Percentiles rank a stretch among this genome's conserved stretches.
Evolutionary conservation across 2,113 vertebrate species (phyloP).

Genomic region (Cygnus atratus): DNA sequence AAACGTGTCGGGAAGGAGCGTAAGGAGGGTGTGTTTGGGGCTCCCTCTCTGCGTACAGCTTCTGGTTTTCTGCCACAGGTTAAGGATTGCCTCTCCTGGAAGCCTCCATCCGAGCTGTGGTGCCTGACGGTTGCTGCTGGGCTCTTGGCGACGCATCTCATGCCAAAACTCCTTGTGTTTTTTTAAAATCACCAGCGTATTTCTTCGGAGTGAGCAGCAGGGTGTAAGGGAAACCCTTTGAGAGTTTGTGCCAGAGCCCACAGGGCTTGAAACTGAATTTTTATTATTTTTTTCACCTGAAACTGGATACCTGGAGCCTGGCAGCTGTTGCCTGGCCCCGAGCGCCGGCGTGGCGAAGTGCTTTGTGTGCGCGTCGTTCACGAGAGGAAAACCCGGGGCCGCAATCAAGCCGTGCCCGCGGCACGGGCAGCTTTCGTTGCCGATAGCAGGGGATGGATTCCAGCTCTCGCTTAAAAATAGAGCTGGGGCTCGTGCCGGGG

Average conservation of each 20-base stretch:
- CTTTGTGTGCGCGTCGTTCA: slow-evolving; percentile 6
- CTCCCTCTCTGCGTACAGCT: neutral
- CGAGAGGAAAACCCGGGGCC: slow-evolving; percentile 47
- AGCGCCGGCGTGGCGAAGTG: slow-evolving; percentile 13
- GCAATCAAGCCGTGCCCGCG: slow-evolving; percentile 44
- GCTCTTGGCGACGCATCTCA: neutral
- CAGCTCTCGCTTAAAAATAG: slow-evolving; percentile 48
- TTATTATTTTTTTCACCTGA: neutral
- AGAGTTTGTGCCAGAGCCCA: neutral
- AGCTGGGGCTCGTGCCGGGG: neutral
- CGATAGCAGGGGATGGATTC: slow-evolving; percentile 36
- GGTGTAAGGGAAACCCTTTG: neutral
- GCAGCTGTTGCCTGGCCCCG: neutral
- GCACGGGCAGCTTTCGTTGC: neutral
- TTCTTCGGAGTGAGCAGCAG: neutral
- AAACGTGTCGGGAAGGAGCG: neutral
- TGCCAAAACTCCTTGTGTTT: neutral
- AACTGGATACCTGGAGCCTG: neutral
- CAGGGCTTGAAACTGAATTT: neutral
- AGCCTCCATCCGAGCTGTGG: neutral
- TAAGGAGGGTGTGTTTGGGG: neutral
- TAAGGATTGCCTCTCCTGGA: neutral
- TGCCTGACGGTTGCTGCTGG: neutral
- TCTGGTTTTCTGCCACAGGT: neutral
- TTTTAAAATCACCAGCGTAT: neutral